Base-by-base conservation (phyloP, 2,797 vertebrate species). In the Neoniphon sammara region DNA sequence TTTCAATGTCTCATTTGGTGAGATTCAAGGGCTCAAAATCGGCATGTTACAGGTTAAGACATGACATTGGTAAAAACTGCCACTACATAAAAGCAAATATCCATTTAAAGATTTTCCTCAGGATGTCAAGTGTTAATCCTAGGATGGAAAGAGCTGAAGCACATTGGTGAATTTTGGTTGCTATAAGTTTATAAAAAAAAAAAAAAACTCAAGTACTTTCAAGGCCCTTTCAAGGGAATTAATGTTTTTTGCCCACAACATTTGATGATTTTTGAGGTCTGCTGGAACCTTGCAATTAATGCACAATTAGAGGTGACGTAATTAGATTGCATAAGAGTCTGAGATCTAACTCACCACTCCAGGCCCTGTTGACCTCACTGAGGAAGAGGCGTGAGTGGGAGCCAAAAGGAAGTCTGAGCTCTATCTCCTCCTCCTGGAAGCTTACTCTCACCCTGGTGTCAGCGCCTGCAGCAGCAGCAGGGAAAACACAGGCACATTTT, bases 381-480 rank as follows among this genome's bases (percentile, higher is more conserved):
- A 98, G 94, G 86, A 99, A 98, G 0, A 81, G 85, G 12, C 95
- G 95, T 0, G 96, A 96, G 50, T 96, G 96, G 1, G 97, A 98
- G 10, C 98, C 97, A 25, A 99, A 98, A 0, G 97, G 97, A 39
- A 98, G 88, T 42, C 62, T 94, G 72, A 98, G 90, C 4, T 90
- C 77, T 36, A 98, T 75, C 0, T 82, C 91, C 3, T 91, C 86
- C 0, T 93, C 91, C 0, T 64, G 87, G 4, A 93, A 95, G 23
- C 83, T 91, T 17, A 99, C 77, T 88, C 80, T 94, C 31, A 98
- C 78, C 0, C 93, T 95, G 78, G 96, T 95, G 60, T 99, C 97
- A 1, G 96, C 94, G 27, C 98, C 98, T 99, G 53, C 1, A 3
- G 23, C 1, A 3, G 23, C 1, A 66, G 70, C 66, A n/a, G 46